A percentile compares a stretch with the other conserved stretches of the same genome.
Evolutionary conservation across 2,888 invertebrate species (phyloP).

Genomic region (Strigamia transsilvanica): DNA sequence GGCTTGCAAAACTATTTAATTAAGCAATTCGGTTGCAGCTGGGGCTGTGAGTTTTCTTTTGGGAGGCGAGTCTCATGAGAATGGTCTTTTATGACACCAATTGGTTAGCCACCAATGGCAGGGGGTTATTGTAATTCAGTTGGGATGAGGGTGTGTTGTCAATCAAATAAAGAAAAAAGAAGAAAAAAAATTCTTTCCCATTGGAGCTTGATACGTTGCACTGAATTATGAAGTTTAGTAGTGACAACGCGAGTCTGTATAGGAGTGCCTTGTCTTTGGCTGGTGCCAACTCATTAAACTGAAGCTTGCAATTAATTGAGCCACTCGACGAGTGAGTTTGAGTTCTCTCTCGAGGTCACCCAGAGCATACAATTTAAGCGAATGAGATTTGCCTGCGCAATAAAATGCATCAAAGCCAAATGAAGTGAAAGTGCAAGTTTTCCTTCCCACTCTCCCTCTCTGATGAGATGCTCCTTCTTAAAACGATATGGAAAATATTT

Average conservation of each 20-base stretch:
- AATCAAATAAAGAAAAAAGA: slow-evolving; percentile 3
- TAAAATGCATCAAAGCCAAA: slow-evolving; percentile 30
- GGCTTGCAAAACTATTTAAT: slow-evolving; percentile 30
- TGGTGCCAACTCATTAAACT: slow-evolving; percentile 30
- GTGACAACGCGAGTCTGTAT: slow-evolving; percentile 17
- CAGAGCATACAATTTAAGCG: slow-evolving; percentile 30
- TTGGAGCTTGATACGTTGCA: not conserved
- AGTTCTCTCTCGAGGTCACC: slow-evolving; percentile 26
- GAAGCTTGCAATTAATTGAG: slow-evolving; percentile 26
- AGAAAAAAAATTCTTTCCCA: not conserved
- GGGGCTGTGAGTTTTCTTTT: slow-evolving; percentile 20
- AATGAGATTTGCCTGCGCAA: slow-evolving; percentile 25
- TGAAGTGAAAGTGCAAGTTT: slow-evolving; percentile 30
- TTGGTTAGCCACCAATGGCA: slow-evolving; percentile 18
- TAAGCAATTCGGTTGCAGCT: slow-evolving; percentile 21
- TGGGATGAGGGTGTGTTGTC: slow-evolving; percentile 21
- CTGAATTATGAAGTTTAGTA: slow-evolving; percentile 26
- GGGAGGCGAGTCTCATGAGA: not conserved
- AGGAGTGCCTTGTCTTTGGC: slow-evolving; percentile 12
- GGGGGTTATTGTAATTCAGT: slow-evolving; percentile 30
- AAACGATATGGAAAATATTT: slow-evolving; percentile 24
- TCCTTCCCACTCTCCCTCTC: not conserved
- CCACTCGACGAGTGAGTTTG: slow-evolving; percentile 30
- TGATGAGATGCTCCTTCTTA: not conserved
- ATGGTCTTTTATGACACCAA: slow-evolving; percentile 26